Evolutionary conservation across 1,140 invertebrate species (phyloP).

Genomic region (Saccostrea glomerata): DNA sequence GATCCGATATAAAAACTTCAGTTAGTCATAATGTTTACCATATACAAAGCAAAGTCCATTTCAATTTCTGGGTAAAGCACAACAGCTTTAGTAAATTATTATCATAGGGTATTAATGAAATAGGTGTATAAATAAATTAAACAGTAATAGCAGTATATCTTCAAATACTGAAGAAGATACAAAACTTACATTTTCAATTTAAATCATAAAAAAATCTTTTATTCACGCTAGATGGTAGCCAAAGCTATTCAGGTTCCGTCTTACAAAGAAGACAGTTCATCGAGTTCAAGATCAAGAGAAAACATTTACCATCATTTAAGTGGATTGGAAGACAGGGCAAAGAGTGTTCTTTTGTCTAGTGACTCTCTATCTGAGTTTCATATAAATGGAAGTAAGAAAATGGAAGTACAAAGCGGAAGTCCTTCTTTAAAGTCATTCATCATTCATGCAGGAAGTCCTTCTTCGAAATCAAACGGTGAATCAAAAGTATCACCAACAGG

Average conservation of each 20-base stretch:
- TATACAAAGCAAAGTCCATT: too few species aligned
- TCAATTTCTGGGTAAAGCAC: too few species aligned
- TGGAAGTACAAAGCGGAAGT: not conserved
- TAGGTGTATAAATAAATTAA: too few species aligned
- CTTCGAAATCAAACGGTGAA: not conserved
- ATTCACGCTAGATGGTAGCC: not conserved
- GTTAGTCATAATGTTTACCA: too few species aligned
- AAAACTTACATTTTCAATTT: too few species aligned
- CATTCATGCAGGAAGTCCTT: not conserved
- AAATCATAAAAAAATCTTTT: too few species aligned
- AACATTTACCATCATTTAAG: slow-evolving; percentile 14
- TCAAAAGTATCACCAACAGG: not conserved
- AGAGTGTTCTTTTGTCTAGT: not conserved
- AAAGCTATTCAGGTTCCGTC: slow-evolving; percentile 4
- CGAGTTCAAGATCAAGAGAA: not conserved
- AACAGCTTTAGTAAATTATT: too few species aligned
- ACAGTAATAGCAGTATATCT: too few species aligned
- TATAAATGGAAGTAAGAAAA: not conserved
- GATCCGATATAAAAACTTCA: too few species aligned
- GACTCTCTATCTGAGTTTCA: not conserved
- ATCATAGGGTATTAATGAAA: too few species aligned
- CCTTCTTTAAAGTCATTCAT: not conserved
- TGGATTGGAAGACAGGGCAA: not conserved
- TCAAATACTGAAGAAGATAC: too few species aligned
- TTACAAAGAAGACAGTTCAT: slow-evolving; percentile 13